phyloP scores from a whole-genome alignment of 30 jellyfish, hydroid and myxozoan species.

The Morbakka virulenta region DNA sequence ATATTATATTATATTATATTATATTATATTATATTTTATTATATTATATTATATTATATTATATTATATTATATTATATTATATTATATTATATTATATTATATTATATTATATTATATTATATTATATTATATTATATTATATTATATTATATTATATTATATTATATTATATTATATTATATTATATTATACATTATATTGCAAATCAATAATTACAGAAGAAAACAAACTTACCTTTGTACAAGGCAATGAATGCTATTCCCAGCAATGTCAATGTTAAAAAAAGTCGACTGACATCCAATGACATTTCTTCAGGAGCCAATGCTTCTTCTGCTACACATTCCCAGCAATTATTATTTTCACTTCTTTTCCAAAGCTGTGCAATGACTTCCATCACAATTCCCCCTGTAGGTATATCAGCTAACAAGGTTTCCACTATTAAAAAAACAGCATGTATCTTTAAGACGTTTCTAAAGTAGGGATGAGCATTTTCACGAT shows the following conservation, averaged over 20 bases:
- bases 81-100: too few species aligned
- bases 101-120: too few species aligned
- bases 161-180: too few species aligned
- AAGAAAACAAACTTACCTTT: slow-evolving; percentile 69
- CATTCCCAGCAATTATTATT: slow-evolving; percentile 76
- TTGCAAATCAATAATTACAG: too few species aligned
- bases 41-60: too few species aligned
- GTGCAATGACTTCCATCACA: slow-evolving; percentile 82
- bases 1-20: too few species aligned
- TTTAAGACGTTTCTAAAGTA: slow-evolving; percentile 65
- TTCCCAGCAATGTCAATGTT: slow-evolving; percentile 64
- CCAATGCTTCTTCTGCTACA: slow-evolving; percentile 33
- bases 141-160: too few species aligned
- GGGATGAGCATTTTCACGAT: slow-evolving; percentile 57
- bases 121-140: too few species aligned
- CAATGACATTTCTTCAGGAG: slow-evolving; percentile 57
- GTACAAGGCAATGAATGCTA: slow-evolving; percentile 83
- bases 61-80: too few species aligned
- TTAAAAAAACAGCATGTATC: slow-evolving; percentile 60
- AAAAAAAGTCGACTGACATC: slow-evolving; percentile 54
- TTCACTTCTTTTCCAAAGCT: slow-evolving; percentile 79
- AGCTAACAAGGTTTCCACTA: slow-evolving; percentile 76
- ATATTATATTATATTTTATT: too few species aligned
- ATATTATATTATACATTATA: too few species aligned
- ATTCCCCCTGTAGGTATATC: slow-evolving; percentile 89